Base-by-base conservation (phyloP, 2,113 vertebrate genomes). In the Circaetus gallicus region DNA sequence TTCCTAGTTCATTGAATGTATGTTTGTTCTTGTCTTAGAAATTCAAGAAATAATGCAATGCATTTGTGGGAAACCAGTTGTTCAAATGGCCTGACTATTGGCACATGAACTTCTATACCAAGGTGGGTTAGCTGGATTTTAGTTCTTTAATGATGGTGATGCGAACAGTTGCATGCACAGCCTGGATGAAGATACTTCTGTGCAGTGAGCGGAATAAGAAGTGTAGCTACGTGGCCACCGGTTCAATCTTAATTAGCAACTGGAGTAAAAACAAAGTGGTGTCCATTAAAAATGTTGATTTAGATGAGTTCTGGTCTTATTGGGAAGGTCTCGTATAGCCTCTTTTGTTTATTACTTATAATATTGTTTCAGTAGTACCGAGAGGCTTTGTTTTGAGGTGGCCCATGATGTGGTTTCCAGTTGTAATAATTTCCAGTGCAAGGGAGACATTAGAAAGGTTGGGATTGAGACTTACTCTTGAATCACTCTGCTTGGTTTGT, bases 151-250 rank as follows among this genome's bases (percentile, higher is more conserved):
- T 3, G 9, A 4, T 20, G 32, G 32, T 62, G 58, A 34, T 11
- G 61, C 0, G 0, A 55, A 32, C 6, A n/a, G 6, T n/a, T 90
- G 20, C 2, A 13, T 22, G 28, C 12, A 16, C 11, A 31, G n/a
- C 19, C 7, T 55, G 15, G 47, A 14, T 62, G 24, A 52, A 43
- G 45, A 36, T 45, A 28, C 18, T 49, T 85, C 13, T 53, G 7
- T 85, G 47, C 38, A 20, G 8, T 22, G 49, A 45, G 21, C 34
- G 25, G 47, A 66, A 11, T 56, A 53, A 61, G 12, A 67, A 29
- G 16, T 36, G 9, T 67, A 42, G 34, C 28, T 59, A 4, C 0
- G 0, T 63, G 43, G 49, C 52, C 25, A 25, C 8, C 3, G 43
- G 13, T 61, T 87, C 36, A 40, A 13, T 80, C 34, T 50, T 25